Base-by-base conservation (phyloP, 2,113 vertebrate species). In the Callopanchax toddi region DNA sequence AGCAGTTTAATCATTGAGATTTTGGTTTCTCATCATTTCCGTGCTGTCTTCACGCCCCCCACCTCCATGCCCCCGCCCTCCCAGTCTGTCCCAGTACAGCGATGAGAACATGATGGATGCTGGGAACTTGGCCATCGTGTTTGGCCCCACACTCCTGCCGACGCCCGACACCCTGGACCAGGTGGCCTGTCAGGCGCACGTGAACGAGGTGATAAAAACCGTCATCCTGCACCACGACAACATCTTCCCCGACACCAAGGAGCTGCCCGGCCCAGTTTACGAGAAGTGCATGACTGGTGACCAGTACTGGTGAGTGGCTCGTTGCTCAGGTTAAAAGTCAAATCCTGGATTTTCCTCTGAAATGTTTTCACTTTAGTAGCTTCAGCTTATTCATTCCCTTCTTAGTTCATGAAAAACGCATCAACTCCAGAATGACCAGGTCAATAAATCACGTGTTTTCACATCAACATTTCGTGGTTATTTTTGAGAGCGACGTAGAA, bases 31-130 rank as follows among this genome's bases (percentile, higher is more conserved):
- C n/a, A 7, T 29, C 26, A 8, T 15, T 11, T 17, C 29, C 6
- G 3, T 15, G 18, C 29, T 52, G 10, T 53, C 22, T 6, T 46
- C 45, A n/a, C n/a, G n/a, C n/a, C n/a, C n/a, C n/a, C n/a, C n/a
- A n/a, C n/a, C n/a, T n/a, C 18, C n/a, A n/a, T 1, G 3, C 21
- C 13, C 11, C 20, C 15, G 11, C 67, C 20, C 16, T 11, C 67
- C 0, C 83, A 99, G 97, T 79, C 93, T 99, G 54, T 98, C 97
- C 26, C 97, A 99, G 86, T 99, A 98, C 92, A 98, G 94, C 10
- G 97, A 99, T 43, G 97, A 99, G 87, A 99, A 99, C 89, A 99
- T 99, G 97, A 99, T 99, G 97, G 97, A 99, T 76, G 95, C 97
- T 0, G 98, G 97, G 79, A 99, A 99, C 85, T 81, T 99, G 87